These are phyloP conservation scores for Callospermophilus lateralis DNA, from an alignment of 2,113 vertebrate genomes.

Conservation along the genomic window DNA sequence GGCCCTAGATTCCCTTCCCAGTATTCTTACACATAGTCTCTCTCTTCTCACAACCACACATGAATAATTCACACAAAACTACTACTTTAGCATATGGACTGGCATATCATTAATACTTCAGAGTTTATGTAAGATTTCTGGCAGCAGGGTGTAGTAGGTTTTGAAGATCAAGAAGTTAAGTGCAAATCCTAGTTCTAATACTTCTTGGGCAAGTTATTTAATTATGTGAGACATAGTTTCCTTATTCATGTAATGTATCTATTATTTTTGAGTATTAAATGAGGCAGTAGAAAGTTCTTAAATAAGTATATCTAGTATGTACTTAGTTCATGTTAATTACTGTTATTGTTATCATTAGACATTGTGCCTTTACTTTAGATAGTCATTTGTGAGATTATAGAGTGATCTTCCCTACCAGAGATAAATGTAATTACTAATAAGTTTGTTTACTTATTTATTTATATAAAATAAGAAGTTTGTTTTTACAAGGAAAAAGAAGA, in stretches of 20 bases:
- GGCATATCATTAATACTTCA: background rate
- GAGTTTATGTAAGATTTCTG: background rate
- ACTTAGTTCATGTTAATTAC: background rate
- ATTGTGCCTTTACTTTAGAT: background rate
- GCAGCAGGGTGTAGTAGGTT: background rate
- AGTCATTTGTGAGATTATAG: background rate
- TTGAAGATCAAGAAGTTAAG: background rate
- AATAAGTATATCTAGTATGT: background rate
- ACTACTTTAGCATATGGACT: background rate
- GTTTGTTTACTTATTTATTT: background rate
- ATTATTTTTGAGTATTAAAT: background rate
- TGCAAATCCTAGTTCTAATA: background rate
- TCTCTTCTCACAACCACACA: background rate
- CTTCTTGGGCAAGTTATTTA: background rate
- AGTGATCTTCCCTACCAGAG: background rate
- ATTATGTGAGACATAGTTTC: background rate
- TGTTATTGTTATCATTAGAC: background rate
- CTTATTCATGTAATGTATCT: background rate
- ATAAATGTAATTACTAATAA: background rate
- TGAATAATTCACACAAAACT: background rate
- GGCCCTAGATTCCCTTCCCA: background rate
- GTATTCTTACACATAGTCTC: background rate
- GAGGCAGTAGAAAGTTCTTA: background rate
- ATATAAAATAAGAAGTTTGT: background rate
- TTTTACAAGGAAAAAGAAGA: background rate